These are phyloP conservation scores for Sthenelais limicola DNA, from an alignment of 2,888 invertebrate species.

Conservation along the genomic window DNA sequence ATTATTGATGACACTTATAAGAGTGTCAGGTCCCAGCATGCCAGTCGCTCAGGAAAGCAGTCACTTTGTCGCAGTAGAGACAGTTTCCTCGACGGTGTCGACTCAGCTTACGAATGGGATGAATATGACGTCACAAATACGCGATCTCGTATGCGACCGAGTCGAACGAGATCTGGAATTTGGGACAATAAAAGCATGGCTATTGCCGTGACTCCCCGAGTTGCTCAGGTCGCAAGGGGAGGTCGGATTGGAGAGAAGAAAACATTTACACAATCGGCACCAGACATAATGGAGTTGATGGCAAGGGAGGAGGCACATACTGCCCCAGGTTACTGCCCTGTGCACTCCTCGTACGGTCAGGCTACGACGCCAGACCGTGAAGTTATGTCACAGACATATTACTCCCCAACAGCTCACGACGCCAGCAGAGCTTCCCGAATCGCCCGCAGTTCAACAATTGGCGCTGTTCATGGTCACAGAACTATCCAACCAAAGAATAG, in stretches of 20 bases:
- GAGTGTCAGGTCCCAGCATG: constrained; percentile 14
- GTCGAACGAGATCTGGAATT: constrained; percentile 33
- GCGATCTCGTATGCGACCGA: constrained; percentile 7
- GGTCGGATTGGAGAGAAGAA: neutral
- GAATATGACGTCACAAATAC: constrained; percentile 27
- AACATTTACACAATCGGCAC: constrained; percentile 38
- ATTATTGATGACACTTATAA: constrained; percentile 34
- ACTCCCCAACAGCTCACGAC: neutral
- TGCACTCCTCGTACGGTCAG: constrained; percentile 31
- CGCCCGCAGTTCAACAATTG: constrained; percentile 21
- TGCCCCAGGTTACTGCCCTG: constrained; percentile 14
- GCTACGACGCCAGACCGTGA: constrained; percentile 12
- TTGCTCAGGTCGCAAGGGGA: neutral
- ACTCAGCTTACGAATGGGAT: constrained; percentile 37
- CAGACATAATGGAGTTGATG: constrained; percentile 35
- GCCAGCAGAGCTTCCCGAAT: constrained; percentile 2
- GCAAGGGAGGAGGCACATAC: neutral
- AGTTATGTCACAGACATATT: neutral
- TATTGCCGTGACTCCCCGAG: constrained; percentile 22
- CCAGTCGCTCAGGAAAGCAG: constrained; percentile 12
- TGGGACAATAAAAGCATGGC: constrained; percentile 35
- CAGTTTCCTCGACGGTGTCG: constrained; percentile 22
- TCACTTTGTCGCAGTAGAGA: constrained; percentile 16
- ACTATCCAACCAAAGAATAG: constrained; percentile 19
- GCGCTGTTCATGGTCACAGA: constrained; percentile 18